Evolutionary conservation across 1,140 invertebrate species (phyloP).

Genomic region (Drosophila pachea): DNA sequence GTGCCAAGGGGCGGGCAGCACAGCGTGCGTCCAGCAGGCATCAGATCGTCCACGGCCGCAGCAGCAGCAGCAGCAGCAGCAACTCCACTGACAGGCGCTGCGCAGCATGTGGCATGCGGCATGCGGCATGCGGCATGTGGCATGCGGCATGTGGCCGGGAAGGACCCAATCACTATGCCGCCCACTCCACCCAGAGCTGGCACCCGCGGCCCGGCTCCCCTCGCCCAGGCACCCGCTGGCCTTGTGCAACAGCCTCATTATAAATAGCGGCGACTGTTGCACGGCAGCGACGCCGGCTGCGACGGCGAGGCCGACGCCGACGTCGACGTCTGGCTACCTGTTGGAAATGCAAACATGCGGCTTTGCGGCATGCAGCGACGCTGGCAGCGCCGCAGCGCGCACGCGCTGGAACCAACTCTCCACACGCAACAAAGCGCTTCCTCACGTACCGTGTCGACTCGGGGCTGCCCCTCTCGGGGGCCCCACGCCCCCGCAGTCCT

Average conservation of each 20-base stretch:
- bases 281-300: conserved; percentile 53
- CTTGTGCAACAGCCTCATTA: conserved; percentile 59
- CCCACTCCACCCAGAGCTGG: conserved; percentile 2
- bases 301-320: conserved; percentile 12
- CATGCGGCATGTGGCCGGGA: conserved; percentile 23
- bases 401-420: conserved; percentile 64
- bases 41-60: neutral
- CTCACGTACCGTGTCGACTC: neutral
- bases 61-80: neutral
- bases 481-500: neutral
- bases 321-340: conserved; percentile 53
- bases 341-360: conserved; percentile 69
- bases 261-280: conserved; percentile 68
- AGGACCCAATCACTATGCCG: too few relatives aligned
- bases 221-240: neutral
- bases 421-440: conserved; percentile 25
- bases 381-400: conserved; percentile 40
- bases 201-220: neutral
- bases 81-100: conserved; percentile 5
- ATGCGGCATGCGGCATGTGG: conserved; percentile 15
- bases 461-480: neutral
- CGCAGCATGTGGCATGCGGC: conserved; percentile 18
- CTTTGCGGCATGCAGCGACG: conserved; percentile 22
- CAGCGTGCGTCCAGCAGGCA: conserved; percentile 18
- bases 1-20: neutral